Evolutionary conservation across 2,797 vertebrate species (phyloP).

Genomic region (Peromyscus aztecus): DNA sequence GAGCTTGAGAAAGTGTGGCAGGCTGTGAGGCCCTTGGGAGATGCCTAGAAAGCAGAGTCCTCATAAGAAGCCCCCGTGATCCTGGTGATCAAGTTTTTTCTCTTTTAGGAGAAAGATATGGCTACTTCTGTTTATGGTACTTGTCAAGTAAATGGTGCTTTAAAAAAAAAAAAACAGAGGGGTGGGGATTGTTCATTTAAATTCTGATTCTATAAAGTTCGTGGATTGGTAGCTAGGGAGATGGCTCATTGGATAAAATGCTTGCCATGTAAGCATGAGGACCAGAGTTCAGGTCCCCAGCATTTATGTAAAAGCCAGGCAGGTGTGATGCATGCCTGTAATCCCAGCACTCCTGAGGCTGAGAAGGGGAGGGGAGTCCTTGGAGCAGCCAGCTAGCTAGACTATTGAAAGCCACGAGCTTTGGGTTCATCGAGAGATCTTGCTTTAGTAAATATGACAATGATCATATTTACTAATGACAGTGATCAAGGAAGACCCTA

Average conservation of each 20-base stretch:
- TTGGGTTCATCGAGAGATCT: not conserved
- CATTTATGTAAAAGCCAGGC: no score
- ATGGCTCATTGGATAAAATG: not conserved
- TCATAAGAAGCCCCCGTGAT: no score
- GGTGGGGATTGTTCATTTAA: not conserved
- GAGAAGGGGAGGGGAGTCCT: not conserved
- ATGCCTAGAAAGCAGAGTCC: not conserved
- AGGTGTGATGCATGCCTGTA: not conserved
- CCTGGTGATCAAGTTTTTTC: not conserved
- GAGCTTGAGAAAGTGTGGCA: not conserved
- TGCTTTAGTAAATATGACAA: not conserved
- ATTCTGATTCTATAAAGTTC: slow-evolving; percentile 6
- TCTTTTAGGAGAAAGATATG: not conserved
- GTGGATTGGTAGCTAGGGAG: not conserved
- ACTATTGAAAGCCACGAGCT: not conserved
- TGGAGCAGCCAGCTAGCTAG: no score
- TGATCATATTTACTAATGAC: no score
- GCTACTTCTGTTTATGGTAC: not conserved
- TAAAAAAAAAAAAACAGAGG: not conserved
- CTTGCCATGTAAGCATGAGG: not conserved
- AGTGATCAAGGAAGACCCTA: not conserved
- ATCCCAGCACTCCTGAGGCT: not conserved
- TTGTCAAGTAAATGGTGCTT: not conserved
- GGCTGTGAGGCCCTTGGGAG: not conserved
- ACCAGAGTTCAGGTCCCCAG: not conserved